Evolutionary conservation across 2,888 invertebrate species (phyloP).

Genomic region (Halictus ligatus): DNA sequence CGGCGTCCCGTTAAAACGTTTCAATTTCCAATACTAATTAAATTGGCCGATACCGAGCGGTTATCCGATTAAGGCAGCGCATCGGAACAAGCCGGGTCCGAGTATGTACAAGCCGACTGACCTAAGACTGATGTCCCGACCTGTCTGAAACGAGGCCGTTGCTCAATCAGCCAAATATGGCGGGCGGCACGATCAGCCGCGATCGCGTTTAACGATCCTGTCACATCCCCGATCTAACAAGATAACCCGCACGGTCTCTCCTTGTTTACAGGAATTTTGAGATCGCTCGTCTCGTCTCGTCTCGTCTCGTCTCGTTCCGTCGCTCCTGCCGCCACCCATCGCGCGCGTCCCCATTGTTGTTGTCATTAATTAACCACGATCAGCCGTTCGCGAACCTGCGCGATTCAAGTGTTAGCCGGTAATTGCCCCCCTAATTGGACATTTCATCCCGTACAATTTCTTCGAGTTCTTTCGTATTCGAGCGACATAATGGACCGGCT

Average conservation of each 20-base stretch:
- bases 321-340: not conserved
- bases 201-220: constrained; percentile 59
- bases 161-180: constrained; percentile 75
- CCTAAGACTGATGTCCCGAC: constrained; percentile 48
- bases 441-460: not conserved
- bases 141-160: constrained; percentile 67
- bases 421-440: constrained; percentile 51
- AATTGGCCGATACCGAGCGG: constrained; percentile 38
- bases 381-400: constrained; percentile 6
- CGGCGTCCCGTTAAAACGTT: constrained; percentile 26
- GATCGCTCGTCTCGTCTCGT: not conserved
- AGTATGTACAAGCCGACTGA: constrained; percentile 22
- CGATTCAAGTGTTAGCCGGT: constrained; percentile 39
- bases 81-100: constrained; percentile 12
- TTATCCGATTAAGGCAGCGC: constrained; percentile 44
- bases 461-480: constrained; percentile 3
- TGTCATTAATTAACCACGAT: constrained; percentile 45
- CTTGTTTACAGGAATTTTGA: constrained; percentile 37
- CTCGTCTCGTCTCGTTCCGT: not conserved
- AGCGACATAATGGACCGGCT: not conserved
- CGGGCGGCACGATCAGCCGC: constrained; percentile 19
- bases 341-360: constrained; percentile 20
- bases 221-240: constrained; percentile 60
- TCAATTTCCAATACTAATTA: constrained; percentile 56
- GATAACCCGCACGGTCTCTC: constrained; percentile 27